Evolutionary conservation across 2,797 vertebrate genomes (phyloP).

Genomic region (Dicrostonyx torquatus): DNA sequence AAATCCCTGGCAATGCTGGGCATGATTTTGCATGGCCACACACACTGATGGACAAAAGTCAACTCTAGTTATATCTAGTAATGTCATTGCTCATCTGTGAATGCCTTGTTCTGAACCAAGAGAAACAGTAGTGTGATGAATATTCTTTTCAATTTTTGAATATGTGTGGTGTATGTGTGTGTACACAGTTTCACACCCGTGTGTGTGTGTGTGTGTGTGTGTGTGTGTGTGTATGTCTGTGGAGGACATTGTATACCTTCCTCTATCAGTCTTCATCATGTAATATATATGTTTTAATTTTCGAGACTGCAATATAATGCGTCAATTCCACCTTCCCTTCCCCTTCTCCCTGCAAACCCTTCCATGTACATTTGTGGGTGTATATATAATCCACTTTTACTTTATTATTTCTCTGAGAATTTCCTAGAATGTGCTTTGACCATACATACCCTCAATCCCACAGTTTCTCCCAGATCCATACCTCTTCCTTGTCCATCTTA

Average conservation of each 20-base stretch:
- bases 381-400: background rate
- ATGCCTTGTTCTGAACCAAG: constrained; percentile 13
- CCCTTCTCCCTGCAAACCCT: background rate
- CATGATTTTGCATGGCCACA: constrained; percentile 42
- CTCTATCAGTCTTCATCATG: background rate
- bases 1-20: background rate
- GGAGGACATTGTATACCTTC: too few species aligned
- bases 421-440: background rate
- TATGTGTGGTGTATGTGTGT: background rate
- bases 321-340: background rate
- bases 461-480: background rate
- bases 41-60: constrained; percentile 18
- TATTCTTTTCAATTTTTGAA: background rate
- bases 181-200: background rate
- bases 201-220: background rate
- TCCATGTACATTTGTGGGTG: background rate
- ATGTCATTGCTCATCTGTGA: background rate
- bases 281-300: background rate
- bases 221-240: background rate
- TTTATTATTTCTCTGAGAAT: background rate
- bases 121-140: background rate
- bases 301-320: background rate
- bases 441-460: background rate
- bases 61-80: background rate
- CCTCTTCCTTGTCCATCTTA: background rate